Evolutionary conservation across 1,140 invertebrate species (phyloP).

Genomic region (Zaprionus nigranus): DNA sequence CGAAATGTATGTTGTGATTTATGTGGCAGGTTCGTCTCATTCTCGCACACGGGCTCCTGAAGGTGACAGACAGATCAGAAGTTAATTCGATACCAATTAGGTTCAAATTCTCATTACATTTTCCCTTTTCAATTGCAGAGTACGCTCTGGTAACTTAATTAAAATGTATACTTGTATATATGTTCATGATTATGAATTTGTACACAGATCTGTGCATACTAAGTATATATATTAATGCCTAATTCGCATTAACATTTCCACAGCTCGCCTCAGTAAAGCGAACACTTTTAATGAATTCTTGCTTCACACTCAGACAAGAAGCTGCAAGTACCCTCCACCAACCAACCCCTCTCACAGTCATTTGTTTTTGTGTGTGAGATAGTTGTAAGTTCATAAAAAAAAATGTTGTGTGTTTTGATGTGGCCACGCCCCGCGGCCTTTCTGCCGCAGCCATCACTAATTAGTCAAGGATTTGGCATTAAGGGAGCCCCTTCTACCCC

Average conservation of each 20-base stretch:
- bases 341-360: not conserved
- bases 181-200: no score
- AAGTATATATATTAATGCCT: not conserved
- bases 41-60: no score
- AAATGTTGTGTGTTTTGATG: slow-evolving; percentile 23
- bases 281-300: slow-evolving; percentile 68
- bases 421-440: slow-evolving; percentile 16
- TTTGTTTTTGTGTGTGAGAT: slow-evolving; percentile 41
- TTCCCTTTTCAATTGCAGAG: not conserved
- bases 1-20: not conserved
- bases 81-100: not conserved
- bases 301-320: slow-evolving; percentile 21
- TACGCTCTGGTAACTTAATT: not conserved
- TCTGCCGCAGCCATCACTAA: slow-evolving; percentile 43
- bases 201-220: not conserved
- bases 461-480: slow-evolving; percentile 70
- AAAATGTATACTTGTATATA: no score
- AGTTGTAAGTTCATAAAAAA: slow-evolving; percentile 33
- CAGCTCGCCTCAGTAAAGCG: slow-evolving; percentile 53
- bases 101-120: not conserved
- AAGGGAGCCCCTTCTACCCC: slow-evolving; percentile 14
- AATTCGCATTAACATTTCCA: slow-evolving; percentile 31
- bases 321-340: slow-evolving; percentile 4
- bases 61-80: not conserved
- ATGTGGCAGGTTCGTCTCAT: not conserved